These are phyloP conservation scores for Mesitornis unicolor DNA, from an alignment of 2,113 vertebrate genomes.

Conservation along the genomic window DNA sequence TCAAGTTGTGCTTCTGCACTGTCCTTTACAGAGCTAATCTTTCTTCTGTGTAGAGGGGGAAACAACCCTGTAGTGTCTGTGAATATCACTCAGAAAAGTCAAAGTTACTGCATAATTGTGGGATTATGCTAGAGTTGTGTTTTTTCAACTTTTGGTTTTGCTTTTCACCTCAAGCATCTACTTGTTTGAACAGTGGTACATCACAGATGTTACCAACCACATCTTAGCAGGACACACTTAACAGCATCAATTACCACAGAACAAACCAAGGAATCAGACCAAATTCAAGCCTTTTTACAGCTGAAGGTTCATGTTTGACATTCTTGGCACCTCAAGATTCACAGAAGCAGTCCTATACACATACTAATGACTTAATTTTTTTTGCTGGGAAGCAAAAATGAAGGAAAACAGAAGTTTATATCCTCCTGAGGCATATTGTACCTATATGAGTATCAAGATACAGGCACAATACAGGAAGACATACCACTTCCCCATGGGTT, in stretches of 20 bases:
- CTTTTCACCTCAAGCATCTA: not conserved
- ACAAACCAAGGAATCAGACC: not conserved
- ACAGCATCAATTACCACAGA: not conserved
- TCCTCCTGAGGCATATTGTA: not conserved
- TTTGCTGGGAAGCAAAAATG: not conserved
- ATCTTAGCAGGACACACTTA: not conserved
- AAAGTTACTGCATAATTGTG: not conserved
- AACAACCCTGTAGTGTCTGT: not conserved
- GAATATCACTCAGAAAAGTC: not conserved
- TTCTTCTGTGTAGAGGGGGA: fast-evolving
- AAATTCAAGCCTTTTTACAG: not conserved
- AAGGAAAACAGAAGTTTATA: not conserved
- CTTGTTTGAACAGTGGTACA: not conserved
- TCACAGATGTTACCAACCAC: not conserved
- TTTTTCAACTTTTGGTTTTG: not conserved
- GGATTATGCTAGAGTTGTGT: not conserved
- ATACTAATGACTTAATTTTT: not conserved
- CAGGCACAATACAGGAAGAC: not conserved
- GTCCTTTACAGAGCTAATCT: not conserved
- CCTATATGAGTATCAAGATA: not conserved
- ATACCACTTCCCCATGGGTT: not conserved
- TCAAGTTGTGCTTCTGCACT: not conserved
- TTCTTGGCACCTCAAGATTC: not conserved
- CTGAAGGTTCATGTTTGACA: not conserved
- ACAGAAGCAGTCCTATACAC: not conserved